These are phyloP conservation scores for Gobio gobio DNA, from an alignment of 2,113 vertebrate genomes.

Conservation along the genomic window DNA sequence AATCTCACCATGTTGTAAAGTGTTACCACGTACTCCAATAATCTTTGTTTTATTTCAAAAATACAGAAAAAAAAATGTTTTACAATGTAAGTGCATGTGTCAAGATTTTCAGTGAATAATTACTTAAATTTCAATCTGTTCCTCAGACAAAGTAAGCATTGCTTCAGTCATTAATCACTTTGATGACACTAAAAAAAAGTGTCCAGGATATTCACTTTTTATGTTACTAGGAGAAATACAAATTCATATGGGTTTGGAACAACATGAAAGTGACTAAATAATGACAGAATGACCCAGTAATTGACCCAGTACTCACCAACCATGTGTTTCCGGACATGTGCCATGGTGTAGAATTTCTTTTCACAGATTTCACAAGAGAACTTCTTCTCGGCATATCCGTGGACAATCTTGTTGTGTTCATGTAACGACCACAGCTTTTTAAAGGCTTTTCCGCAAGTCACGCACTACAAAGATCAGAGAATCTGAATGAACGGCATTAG, in stretches of 20 bases:
- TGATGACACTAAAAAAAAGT: not conserved
- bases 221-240: not conserved
- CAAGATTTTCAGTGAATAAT: not conserved
- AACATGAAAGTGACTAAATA: not conserved
- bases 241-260: not conserved
- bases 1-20: too few species aligned
- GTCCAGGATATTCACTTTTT: not conserved
- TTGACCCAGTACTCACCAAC: constrained; percentile 85
- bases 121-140: not conserved
- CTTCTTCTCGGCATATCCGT: constrained; percentile 92
- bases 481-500: constrained; percentile 5
- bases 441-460: constrained; percentile 92
- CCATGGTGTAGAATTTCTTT: constrained; percentile 98
- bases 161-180: not conserved
- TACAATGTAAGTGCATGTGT: too few species aligned
- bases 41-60: too few species aligned
- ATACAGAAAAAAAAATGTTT: too few species aligned
- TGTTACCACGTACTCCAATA: too few species aligned
- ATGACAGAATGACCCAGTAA: not conserved
- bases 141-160: not conserved
- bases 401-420: constrained; percentile 93
- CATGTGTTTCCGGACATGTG: constrained; percentile 97
- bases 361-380: constrained; percentile 96
- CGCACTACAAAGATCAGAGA: constrained; percentile 76
- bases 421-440: constrained; percentile 97